phyloP scores from a whole-genome alignment of 2,888 invertebrate species.

The Cotesia congregata region DNA sequence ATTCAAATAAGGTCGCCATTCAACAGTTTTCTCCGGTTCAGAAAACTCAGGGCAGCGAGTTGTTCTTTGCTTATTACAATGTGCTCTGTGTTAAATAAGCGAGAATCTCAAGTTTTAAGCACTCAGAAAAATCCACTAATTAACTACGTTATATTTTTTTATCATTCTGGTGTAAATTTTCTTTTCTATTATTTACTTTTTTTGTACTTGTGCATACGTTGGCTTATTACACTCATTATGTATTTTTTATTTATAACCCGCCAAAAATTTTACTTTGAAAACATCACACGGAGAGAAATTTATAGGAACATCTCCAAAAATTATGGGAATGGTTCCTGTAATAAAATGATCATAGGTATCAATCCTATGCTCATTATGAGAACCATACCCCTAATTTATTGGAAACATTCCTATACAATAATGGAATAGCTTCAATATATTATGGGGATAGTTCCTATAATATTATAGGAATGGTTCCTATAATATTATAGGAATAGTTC shows the following conservation, averaged over 20 bases:
- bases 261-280: not conserved
- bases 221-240: not conserved
- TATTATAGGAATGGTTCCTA: too few relatives aligned
- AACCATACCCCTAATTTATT: too few relatives aligned
- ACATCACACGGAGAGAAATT: too few relatives aligned
- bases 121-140: conserved; percentile 61
- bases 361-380: too few relatives aligned
- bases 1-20: conserved; percentile 45
- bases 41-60: conserved; percentile 58
- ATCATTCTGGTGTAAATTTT: conserved; percentile 12
- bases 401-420: too few relatives aligned
- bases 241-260: not conserved
- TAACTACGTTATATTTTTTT: conserved; percentile 66
- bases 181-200: conserved; percentile 41
- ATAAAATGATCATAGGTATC: too few relatives aligned
- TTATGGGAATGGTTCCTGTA: too few relatives aligned
- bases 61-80: conserved; percentile 66
- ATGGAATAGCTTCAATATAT: too few relatives aligned
- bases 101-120: conserved; percentile 57
- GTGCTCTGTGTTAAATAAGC: conserved; percentile 57
- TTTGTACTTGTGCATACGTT: not conserved
- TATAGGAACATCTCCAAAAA: too few relatives aligned
- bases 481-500: too few relatives aligned
- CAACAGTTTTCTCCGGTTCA: conserved; percentile 60
- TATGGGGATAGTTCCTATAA: too few relatives aligned